phyloP scores from a whole-genome alignment of 2,113 vertebrate species.

The Siphamia tubifer region DNA sequence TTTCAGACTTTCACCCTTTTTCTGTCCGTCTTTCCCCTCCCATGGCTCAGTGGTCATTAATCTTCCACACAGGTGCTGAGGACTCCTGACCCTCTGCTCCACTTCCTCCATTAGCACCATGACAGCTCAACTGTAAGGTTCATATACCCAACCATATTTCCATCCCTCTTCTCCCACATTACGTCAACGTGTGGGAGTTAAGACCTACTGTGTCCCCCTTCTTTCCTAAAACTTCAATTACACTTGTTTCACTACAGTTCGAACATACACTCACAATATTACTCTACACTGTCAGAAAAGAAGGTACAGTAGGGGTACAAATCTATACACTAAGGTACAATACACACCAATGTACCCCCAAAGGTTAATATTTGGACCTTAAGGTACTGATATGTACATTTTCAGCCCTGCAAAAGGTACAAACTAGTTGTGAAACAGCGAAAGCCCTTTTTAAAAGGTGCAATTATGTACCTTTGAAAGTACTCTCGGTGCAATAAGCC shows the following conservation, averaged over 20 bases:
- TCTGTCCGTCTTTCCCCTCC: constrained; percentile 52
- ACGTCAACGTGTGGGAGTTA: constrained; percentile 21
- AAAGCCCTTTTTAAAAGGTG: too few relatives aligned
- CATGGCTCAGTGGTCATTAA: constrained; percentile 71
- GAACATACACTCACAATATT: constrained; percentile 6
- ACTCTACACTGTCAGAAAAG: too few relatives aligned
- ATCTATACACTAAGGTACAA: too few relatives aligned
- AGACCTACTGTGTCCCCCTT: constrained; percentile 19
- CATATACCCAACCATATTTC: constrained; percentile 54
- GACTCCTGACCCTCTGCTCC: constrained; percentile 75
- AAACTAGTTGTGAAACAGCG: too few relatives aligned
- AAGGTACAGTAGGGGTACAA: too few relatives aligned
- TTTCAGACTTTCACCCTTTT: constrained; percentile 41
- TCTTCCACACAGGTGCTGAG: constrained; percentile 73
- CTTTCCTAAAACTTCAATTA: constrained; percentile 33
- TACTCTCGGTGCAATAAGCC: too few relatives aligned
- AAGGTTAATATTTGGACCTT: too few relatives aligned
- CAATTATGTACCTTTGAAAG: too few relatives aligned
- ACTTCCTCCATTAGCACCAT: constrained; percentile 72
- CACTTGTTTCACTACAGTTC: constrained; percentile 28
- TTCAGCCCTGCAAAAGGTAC: too few relatives aligned
- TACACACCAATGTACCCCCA: too few relatives aligned
- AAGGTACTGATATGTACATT: too few relatives aligned
- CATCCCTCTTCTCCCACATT: constrained; percentile 47
- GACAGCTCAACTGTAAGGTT: constrained; percentile 70